These are phyloP conservation scores for Vombatus ursinus DNA, from an alignment of 2,113 vertebrate genomes.

Conservation along the genomic window DNA sequence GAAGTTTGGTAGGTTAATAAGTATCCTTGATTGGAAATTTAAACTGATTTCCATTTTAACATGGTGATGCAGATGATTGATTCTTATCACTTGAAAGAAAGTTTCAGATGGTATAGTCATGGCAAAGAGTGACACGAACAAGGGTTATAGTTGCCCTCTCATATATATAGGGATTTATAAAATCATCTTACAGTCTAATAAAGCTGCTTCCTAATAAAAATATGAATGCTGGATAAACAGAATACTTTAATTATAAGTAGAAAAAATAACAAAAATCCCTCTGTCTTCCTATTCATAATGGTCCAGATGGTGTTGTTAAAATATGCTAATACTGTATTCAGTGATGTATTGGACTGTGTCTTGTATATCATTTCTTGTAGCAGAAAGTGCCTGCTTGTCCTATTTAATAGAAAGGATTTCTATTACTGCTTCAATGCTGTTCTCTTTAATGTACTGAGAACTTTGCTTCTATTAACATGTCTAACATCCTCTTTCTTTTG, in stretches of 20 bases:
- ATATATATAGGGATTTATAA: not conserved
- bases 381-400: not conserved
- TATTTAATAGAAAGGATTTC: constrained; percentile 29
- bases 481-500: constrained; percentile 4
- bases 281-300: not conserved
- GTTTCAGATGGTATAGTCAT: not conserved
- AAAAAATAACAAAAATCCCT: not conserved
- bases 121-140: fast-evolving
- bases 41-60: not conserved
- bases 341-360: not conserved
- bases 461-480: constrained; percentile 36
- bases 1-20: not conserved
- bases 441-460: constrained; percentile 44
- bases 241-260: not conserved
- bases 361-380: constrained; percentile 4
- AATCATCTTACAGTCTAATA: too few species aligned
- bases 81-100: not conserved
- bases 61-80: not conserved
- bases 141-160: not conserved
- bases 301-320: constrained; percentile 6
- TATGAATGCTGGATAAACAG: too few species aligned
- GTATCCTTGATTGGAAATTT: not conserved
- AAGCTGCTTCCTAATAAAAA: too few species aligned
- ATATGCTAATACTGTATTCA: not conserved
- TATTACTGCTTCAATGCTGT: constrained; percentile 11